phyloP scores from a whole-genome alignment of 2,113 vertebrate species.

The Sinocyclocheilus anshuiensis region DNA sequence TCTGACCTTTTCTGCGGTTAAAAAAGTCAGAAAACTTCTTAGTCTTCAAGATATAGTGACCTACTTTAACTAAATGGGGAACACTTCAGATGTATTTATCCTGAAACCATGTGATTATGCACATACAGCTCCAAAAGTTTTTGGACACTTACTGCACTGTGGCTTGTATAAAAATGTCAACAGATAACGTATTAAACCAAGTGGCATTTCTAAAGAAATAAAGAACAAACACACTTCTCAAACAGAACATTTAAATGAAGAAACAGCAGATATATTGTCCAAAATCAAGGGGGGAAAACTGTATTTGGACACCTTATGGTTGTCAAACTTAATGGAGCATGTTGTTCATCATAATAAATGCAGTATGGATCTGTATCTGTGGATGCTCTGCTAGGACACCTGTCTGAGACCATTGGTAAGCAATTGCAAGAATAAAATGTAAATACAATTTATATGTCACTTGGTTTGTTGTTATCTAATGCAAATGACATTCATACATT shows the following conservation, averaged over 20 bases:
- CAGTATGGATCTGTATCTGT: not conserved
- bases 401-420: not conserved
- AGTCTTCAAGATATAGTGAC: too few species aligned
- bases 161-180: too few species aligned
- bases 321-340: not conserved
- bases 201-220: not conserved
- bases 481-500: not conserved
- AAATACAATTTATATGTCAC: not conserved
- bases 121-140: too few species aligned
- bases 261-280: too few species aligned
- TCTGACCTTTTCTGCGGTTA: too few species aligned
- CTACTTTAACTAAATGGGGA: too few species aligned
- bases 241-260: too few species aligned
- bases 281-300: too few species aligned
- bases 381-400: not conserved
- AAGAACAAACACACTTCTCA: not conserved
- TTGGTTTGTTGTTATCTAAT: not conserved
- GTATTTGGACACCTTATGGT: not conserved
- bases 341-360: not conserved
- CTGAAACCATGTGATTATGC: too few species aligned
- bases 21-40: too few species aligned
- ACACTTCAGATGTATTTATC: too few species aligned
- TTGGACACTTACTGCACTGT: too few species aligned
- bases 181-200: not conserved
- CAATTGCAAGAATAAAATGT: not conserved